Base-by-base conservation (phyloP, 35 echinoderm and acorn worm genomes). In the Chiridota heheva region DNA sequence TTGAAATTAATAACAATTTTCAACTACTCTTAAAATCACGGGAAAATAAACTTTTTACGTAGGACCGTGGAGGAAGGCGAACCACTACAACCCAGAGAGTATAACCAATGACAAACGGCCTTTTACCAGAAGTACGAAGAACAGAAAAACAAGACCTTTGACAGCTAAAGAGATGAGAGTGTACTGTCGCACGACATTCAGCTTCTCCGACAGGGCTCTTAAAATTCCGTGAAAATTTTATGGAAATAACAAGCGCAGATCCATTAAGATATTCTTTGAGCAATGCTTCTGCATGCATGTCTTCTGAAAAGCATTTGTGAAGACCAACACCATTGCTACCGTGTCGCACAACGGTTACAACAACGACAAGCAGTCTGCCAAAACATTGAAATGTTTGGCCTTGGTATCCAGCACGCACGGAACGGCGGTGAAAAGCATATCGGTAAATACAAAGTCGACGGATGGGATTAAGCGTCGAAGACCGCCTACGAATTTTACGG, bases 381-480 rank as follows among this genome's bases (percentile, higher is more conserved):
- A 53, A 53, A 22, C 48, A 10, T 22, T 53, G 22, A 53, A 53
- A 22, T 53, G 48, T 10, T 13, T 53, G 48, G 48, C 48, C 10
- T 53, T 10, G 48, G 29, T 30, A 65, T 65, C 32, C 62, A 65
- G 32, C 62, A 65, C 32, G 62, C 62, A 20, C 62, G 0, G 13
- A 65, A 65, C 62, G 62, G 62, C 12, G 62, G 2, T 20, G 62
- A 20, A n/a, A n/a, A n/a, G n/a, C n/a, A n/a, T n/a, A n/a, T n/a
- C n/a, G n/a, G n/a, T n/a, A n/a, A n/a, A 53, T 65, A 29, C 13
- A 72, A 72, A 72, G 69, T 72, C 8, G 39, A 72, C 24, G 37
- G 69, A 6, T 44, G 16, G 26, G 4, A 44, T 6, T 31, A 46
- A 15, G 13, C 17, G n/a, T n/a, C n/a, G n/a, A n/a, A n/a, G 6